Conservation (phyloP, 2,113 vertebrate species). For the Globicephala melas region DNA sequence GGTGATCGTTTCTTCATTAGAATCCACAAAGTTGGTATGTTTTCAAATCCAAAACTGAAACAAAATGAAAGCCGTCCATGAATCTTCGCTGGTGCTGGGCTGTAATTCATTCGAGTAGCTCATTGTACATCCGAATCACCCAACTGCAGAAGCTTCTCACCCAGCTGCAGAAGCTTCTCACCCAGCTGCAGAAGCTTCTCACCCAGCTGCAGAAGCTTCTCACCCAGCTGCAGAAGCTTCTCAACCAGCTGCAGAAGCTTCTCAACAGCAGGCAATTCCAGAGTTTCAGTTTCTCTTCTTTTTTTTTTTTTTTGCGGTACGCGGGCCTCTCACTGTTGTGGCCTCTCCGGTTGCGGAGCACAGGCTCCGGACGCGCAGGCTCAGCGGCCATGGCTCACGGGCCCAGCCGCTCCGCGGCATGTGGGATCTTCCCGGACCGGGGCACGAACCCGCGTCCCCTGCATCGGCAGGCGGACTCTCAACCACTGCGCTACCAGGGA, state of each 20-base stretch:
- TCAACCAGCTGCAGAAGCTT: neutral
- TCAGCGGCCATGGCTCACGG: too few species aligned
- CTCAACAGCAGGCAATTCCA: neutral
- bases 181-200: neutral
- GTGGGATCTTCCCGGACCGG: too few species aligned
- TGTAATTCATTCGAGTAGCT: neutral
- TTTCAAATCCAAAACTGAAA: neutral
- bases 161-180: neutral
- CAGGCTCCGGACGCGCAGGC: too few species aligned
- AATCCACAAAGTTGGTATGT: neutral
- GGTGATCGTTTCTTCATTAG: neutral
- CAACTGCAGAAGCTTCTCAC: neutral
- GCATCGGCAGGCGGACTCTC: too few species aligned
- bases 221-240: neutral
- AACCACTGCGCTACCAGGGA: too few species aligned
- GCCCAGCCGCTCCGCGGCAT: too few species aligned
- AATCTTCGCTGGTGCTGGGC: neutral
- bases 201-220: too few species aligned
- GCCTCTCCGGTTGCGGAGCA: too few species aligned
- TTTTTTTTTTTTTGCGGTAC: too few species aligned
- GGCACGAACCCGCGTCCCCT: too few species aligned
- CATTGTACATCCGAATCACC: neutral
- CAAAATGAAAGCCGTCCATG: fast-evolving
- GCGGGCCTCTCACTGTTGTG: too few species aligned
- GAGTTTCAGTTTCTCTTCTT: neutral